Conservation (phyloP, 2,113 vertebrate species). For the Epinephelus cyanopodus region DNA sequence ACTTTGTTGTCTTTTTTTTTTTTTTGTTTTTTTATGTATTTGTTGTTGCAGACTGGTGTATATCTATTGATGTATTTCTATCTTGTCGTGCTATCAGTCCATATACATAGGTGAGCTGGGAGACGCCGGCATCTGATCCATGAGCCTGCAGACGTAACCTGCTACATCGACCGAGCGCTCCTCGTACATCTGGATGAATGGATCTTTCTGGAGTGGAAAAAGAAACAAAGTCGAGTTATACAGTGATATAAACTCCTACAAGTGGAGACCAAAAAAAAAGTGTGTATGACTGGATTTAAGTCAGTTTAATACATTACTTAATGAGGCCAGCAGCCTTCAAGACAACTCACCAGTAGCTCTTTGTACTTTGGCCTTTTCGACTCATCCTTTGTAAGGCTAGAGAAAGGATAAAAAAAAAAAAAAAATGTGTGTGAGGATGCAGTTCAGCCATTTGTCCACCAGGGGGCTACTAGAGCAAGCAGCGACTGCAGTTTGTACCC, state of each 20-base stretch:
- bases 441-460: conserved; percentile 18
- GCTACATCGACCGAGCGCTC: conserved; percentile 96
- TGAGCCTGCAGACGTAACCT: conserved; percentile 94
- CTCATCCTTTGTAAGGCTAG: conserved; percentile 99
- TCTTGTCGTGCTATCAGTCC: conserved; percentile 88
- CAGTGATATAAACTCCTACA: neutral
- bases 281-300: neutral
- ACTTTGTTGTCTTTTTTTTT: conserved; percentile 38
- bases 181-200: conserved; percentile 99
- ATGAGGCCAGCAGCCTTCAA: neutral
- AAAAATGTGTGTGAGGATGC: neutral
- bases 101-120: conserved; percentile 98
- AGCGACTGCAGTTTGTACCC: neutral
- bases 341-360: conserved; percentile 95
- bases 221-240: neutral
- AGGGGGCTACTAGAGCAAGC: conserved; percentile 1
- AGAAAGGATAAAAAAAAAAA: neutral
- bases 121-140: conserved; percentile 98
- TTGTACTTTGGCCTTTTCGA: conserved; percentile 99
- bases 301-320: neutral
- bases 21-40: conserved; percentile 1
- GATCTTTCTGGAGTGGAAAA: conserved; percentile 88
- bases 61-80: conserved; percentile 66
- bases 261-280: neutral
- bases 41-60: conserved; percentile 38